Evolutionary conservation across 2,888 invertebrate species (phyloP), one percentile per base, ranked within the genome.

Genomic region (Noctua janthina): DNA sequence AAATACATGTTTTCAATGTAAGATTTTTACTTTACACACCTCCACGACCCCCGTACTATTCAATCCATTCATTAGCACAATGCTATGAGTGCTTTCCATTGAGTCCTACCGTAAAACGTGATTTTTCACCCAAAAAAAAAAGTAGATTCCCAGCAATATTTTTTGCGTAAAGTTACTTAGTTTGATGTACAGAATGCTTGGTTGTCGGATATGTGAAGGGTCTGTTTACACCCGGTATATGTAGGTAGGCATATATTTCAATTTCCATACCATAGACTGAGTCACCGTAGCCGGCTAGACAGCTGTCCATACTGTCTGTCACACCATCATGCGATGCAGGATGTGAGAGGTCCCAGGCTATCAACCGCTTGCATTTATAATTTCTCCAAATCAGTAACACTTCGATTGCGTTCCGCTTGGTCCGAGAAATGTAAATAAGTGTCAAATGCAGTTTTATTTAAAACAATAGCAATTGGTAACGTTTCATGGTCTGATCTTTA

Each of bases 251-350:
- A n/a, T 23, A 5, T 59, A 62, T 82, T 56, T 23, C 29, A 29
- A 49, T 49, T 66, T 66, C 13, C 49, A 56, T 74, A 77, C 46
- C 77, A 49, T 64, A 39, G 10, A 49, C 15, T 69, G 62, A 76
- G 54, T 81, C 77, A 83, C 78, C 56, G 5, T 56, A 77, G 20
- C 29, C 2, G 69, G 84, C n/a, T 43, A 83, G 81, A 81, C 81
- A 81, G 81, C 62, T 56, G 78, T 84, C 84, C 56, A 84, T 13
- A 20, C 49, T 49, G 35, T 1, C 56, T 78, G 64, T 78, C 81
- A 56, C 17, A 56, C n/a, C 39, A 35, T 78, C 78, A 56, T 7
- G 4, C 46, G 46, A 56, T 35, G 56, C 84, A 81, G 81, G 84
- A 81, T 83, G 54, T 81, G 17, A 76, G 35, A 64, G 29, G 39